A percentile compares a stretch with the other conserved stretches of the same genome.
Evolutionary conservation across 1,140 invertebrate genomes (phyloP).

Genomic region (Tetragonula clypearis): DNA sequence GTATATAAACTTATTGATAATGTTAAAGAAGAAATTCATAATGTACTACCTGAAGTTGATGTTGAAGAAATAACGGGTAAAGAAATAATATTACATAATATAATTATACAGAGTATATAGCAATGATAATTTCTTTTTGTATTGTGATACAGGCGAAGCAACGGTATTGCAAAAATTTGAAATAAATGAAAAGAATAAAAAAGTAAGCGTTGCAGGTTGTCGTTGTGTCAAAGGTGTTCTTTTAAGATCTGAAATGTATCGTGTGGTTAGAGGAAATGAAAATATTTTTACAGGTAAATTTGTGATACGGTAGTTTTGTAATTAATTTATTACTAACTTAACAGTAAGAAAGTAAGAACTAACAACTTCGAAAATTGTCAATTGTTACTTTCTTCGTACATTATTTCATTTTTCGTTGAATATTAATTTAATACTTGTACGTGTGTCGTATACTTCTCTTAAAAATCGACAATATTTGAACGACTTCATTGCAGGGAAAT

Average conservation of each 20-base stretch:
- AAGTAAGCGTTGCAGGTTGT: constrained; percentile 94
- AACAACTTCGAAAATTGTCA: too few relatives aligned
- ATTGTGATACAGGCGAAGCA: constrained; percentile 88
- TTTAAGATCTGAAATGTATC: constrained; percentile 86
- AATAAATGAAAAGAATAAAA: constrained; percentile 91
- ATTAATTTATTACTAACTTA: neutral
- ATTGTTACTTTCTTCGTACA: neutral
- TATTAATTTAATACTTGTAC: constrained; percentile 22
- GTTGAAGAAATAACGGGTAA: constrained; percentile 90
- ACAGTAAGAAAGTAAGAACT: too few relatives aligned
- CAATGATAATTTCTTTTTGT: constrained; percentile 3
- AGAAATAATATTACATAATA: neutral
- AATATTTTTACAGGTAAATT: constrained; percentile 88
- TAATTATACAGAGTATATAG: neutral
- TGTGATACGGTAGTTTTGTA: neutral
- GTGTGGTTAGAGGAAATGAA: constrained; percentile 87
- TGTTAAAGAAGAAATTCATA: constrained; percentile 90
- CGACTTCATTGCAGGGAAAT: constrained; percentile 83
- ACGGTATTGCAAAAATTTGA: constrained; percentile 92
- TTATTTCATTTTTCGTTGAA: neutral
- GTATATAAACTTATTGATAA: constrained; percentile 97
- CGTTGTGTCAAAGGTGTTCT: constrained; percentile 91
- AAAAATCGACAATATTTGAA: constrained; percentile 10
- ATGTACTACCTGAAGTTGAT: constrained; percentile 86
- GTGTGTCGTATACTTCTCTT: constrained; percentile 5